phyloP scores from a whole-genome alignment of 2,888 invertebrate species.

The Hoplodrina blanda region DNA sequence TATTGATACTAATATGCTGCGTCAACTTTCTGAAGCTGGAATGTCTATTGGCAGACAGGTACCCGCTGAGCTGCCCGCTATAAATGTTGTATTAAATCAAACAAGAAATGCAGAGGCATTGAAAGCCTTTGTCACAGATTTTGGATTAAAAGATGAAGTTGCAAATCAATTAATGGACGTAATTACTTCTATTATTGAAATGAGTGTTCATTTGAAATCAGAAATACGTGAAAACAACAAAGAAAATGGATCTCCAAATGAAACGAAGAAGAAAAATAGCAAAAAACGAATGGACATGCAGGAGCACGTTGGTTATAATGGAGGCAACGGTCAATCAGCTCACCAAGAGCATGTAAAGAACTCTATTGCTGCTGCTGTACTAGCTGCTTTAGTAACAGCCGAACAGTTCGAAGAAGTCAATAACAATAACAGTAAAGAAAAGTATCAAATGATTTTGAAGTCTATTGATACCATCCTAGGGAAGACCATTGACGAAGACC shows the following conservation, averaged over 20 bases:
- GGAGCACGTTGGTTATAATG: conserved; percentile 66
- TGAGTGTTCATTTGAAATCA: conserved; percentile 87
- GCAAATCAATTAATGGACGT: conserved; percentile 89
- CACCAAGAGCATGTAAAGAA: conserved; percentile 89
- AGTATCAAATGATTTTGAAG: conserved; percentile 87
- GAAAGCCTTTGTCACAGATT: conserved; percentile 87
- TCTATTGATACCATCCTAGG: conserved; percentile 89
- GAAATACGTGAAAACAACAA: conserved; percentile 80
- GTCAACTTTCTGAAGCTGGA: conserved; percentile 92
- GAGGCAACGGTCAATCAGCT: conserved; percentile 76
- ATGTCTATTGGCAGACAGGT: conserved; percentile 92
- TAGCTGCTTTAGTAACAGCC: conserved; percentile 88
- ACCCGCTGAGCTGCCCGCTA: conserved; percentile 91
- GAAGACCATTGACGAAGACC: conserved; percentile 86
- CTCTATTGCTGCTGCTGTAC: conserved; percentile 88
- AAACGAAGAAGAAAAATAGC: conserved; percentile 77
- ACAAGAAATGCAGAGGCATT: conserved; percentile 87
- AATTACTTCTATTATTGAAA: conserved; percentile 88
- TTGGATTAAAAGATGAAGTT: conserved; percentile 88
- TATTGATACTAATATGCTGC: conserved; percentile 92
- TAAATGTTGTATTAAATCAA: conserved; percentile 90
- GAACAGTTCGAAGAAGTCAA: conserved; percentile 88
- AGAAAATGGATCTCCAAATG: conserved; percentile 70
- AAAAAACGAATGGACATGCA: conserved; percentile 77
- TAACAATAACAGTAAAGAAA: conserved; percentile 87